Evolutionary conservation across 2,888 invertebrate species (phyloP), one percentile per base, ranked within the genome.

Genomic region (Pandemis heparana): DNA sequence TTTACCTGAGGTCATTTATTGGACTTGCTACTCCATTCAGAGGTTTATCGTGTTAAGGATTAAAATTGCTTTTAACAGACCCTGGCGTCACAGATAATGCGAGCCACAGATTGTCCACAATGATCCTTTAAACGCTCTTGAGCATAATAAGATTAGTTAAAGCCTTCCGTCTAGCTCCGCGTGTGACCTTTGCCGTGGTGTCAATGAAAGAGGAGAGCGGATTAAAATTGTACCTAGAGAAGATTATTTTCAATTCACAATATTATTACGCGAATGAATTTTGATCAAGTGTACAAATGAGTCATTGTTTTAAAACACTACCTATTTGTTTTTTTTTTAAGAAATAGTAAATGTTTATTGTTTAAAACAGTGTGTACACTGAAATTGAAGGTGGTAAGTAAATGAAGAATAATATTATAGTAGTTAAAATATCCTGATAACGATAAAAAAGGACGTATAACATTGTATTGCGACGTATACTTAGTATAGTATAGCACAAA

Each of bases 141-240:
- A 84, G 79, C 84, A 80, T 83, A 86, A 87, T 87, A 83, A 86
- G 87, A 87, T 88, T 87, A 89, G 87, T 84, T 84, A 84, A 84
- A 87, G 83, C 85, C 84, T 80, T 83, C 83, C 80, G 83, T 84
- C 86, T 86, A 84, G 83, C 23, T 32, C 23, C 79, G 48, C 46
- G 61, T 7, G 53, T 41, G 53, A 46, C 18, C 48, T 56, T 59
- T 64, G 65, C 56, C 23, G 48, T 12, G 46, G 65, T n/a, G 51
- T 32, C 61, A 14, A 48, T 64, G 23, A 14, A 1, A 32, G 0
- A 66, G 62, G 61, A 66, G 46, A 61, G 12, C 9, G 23, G 39
- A 65, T 2, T 64, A 14, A 6, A 32, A 23, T 18, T 32, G 4
- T 32, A 32, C 1, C 0, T 53, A 18, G 10, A 51, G 16, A 16